These are phyloP conservation scores for Seira musarum DNA, from an alignment of 2,888 invertebrate genomes.

Conservation along the genomic window DNA sequence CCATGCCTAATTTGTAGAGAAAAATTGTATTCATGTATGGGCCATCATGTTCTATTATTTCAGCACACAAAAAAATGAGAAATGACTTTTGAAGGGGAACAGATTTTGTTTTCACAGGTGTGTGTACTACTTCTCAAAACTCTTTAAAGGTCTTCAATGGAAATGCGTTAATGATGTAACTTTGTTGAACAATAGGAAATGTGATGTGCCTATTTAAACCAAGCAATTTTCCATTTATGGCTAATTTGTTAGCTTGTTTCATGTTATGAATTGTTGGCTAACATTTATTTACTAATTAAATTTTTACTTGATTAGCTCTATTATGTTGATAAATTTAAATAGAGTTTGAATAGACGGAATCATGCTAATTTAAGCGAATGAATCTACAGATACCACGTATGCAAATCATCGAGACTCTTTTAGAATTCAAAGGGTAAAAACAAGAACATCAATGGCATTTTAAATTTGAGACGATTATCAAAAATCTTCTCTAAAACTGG, in stretches of 20 bases:
- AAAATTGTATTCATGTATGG: neutral
- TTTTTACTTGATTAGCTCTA: too few species aligned
- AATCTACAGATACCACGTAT: too few species aligned
- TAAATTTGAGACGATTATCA: slow-evolving; percentile 10
- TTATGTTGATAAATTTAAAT: too few species aligned
- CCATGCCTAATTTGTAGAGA: neutral
- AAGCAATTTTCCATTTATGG: slow-evolving; percentile 10
- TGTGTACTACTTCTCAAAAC: neutral
- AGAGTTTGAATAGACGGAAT: too few species aligned
- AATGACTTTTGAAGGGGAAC: neutral
- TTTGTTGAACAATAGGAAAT: neutral
- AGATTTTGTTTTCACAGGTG: slow-evolving; percentile 13
- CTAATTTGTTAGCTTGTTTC: slow-evolving; percentile 13
- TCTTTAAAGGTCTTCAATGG: neutral
- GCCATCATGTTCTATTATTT: neutral
- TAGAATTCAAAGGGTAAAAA: neutral
- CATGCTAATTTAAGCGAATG: too few species aligned
- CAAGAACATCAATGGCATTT: neutral
- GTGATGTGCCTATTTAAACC: neutral
- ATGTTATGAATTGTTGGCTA: neutral
- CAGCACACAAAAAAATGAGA: neutral
- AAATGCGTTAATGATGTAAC: neutral
- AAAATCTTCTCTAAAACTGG: neutral
- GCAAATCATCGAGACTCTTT: neutral
- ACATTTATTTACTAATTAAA: too few species aligned